These are phyloP conservation scores for Anguilla marmorata DNA, from an alignment of 2,797 vertebrate genomes.

Conservation along the genomic window DNA sequence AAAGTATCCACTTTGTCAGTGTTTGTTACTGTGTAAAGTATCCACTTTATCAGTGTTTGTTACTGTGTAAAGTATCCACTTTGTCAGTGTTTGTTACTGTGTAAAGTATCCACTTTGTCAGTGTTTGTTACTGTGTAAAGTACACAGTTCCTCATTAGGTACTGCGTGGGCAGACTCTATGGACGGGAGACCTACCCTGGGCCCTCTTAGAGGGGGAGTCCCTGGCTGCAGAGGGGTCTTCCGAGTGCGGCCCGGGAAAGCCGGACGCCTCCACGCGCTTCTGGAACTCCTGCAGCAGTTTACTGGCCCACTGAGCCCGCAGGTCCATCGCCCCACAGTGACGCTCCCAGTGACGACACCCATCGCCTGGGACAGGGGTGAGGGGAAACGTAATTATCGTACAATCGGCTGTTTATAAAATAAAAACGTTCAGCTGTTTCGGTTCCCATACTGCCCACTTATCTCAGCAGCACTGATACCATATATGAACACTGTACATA, in stretches of 20 bases:
- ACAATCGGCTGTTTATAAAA: not conserved
- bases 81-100: not conserved
- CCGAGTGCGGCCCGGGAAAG: conserved; percentile 62
- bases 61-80: not conserved
- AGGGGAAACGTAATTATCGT: not conserved
- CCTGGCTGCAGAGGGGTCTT: conserved; percentile 56
- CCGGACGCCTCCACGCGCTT: conserved; percentile 72
- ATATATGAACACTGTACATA: not conserved
- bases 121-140: not conserved
- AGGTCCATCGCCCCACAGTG: conserved; percentile 90
- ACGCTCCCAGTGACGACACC: conserved; percentile 90
- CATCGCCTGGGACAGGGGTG: conserved; percentile 73
- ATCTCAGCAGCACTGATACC: not conserved
- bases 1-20: not conserved
- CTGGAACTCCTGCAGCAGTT: conserved; percentile 86
- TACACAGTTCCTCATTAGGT: not conserved
- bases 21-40: not conserved
- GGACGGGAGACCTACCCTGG: conserved; percentile 37
- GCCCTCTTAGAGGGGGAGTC: conserved; percentile 71
- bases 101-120: not conserved
- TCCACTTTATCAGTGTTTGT: not conserved
- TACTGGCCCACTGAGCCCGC: conserved; percentile 85
- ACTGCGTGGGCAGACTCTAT: not conserved
- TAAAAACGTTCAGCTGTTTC: not conserved
- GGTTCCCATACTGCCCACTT: not conserved